phyloP scores from a whole-genome alignment of 2,888 invertebrate species.

The Pedicia rivosa region DNA sequence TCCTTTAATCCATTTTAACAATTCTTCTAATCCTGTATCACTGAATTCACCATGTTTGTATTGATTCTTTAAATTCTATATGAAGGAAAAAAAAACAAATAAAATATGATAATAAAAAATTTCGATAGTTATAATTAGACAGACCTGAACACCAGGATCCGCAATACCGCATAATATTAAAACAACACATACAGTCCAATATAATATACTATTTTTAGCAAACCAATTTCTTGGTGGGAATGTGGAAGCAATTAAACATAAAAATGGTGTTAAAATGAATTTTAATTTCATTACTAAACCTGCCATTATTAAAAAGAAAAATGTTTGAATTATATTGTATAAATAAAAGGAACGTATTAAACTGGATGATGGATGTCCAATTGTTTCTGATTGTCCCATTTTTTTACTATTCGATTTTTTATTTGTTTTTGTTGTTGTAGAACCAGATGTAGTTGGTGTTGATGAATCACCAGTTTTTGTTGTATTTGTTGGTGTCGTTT shows the following conservation, averaged over 20 bases:
- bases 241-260: constrained; percentile 56
- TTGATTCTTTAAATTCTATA: constrained; percentile 25
- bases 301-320: constrained; percentile 58
- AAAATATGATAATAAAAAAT: too few relatives aligned
- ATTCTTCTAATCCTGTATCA: constrained; percentile 54
- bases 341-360: constrained; percentile 24
- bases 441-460: too few relatives aligned
- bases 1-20: constrained; percentile 58
- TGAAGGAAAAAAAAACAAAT: background rate
- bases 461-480: too few relatives aligned
- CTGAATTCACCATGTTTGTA: constrained; percentile 46
- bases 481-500: too few relatives aligned
- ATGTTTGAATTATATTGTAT: constrained; percentile 55
- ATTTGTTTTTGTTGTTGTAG: too few relatives aligned
- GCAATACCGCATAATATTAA: constrained; percentile 33
- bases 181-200: constrained; percentile 30
- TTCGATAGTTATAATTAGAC: too few relatives aligned
- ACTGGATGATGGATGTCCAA: too few relatives aligned
- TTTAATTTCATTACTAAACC: constrained; percentile 61
- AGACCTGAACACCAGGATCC: constrained; percentile 26
- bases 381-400: too few relatives aligned
- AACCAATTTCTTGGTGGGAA: constrained; percentile 43
- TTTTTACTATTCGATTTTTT: too few relatives aligned
- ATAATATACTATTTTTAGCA: constrained; percentile 27
- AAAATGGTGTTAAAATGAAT: constrained; percentile 58